Evolutionary conservation across 2,113 vertebrate species (phyloP).

Genomic region (Carassius carassius): DNA sequence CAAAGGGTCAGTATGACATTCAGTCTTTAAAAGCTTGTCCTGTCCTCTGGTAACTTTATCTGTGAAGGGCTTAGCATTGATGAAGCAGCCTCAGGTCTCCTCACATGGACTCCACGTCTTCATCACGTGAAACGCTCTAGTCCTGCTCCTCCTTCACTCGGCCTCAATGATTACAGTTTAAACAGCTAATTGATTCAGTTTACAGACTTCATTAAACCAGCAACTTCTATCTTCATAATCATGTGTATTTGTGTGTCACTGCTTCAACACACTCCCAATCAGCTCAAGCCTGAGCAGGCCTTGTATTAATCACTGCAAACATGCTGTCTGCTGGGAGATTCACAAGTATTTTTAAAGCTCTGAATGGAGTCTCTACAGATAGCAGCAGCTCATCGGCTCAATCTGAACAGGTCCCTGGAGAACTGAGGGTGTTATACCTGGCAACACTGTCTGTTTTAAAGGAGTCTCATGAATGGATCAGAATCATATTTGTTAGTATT

Average conservation of each 20-base stretch:
- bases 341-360: conserved; percentile 75
- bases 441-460: conserved; percentile 10
- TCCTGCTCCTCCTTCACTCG: neutral
- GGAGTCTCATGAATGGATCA: neutral
- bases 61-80: neutral
- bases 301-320: conserved; percentile 41
- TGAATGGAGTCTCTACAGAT: conserved; percentile 71
- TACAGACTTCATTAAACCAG: neutral
- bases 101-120: neutral
- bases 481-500: too few relatives aligned
- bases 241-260: neutral
- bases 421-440: conserved; percentile 47
- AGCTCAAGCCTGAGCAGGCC: conserved; percentile 34
- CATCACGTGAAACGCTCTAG: neutral
- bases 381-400: conserved; percentile 69
- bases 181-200: neutral
- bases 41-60: neutral
- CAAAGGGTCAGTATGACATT: neutral
- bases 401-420: conserved; percentile 57
- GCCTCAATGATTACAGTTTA: neutral
- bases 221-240: conserved; percentile 9
- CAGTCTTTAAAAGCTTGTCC: conserved; percentile 4
- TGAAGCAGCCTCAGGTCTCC: neutral
- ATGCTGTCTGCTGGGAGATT: conserved; percentile 64
- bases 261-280: conserved; percentile 17